A percentile compares a stretch with the other conserved stretches of the same genome.
These are phyloP conservation scores for Polia nebulosa DNA, from an alignment of 2,888 invertebrate genomes.

Conservation along the genomic window DNA sequence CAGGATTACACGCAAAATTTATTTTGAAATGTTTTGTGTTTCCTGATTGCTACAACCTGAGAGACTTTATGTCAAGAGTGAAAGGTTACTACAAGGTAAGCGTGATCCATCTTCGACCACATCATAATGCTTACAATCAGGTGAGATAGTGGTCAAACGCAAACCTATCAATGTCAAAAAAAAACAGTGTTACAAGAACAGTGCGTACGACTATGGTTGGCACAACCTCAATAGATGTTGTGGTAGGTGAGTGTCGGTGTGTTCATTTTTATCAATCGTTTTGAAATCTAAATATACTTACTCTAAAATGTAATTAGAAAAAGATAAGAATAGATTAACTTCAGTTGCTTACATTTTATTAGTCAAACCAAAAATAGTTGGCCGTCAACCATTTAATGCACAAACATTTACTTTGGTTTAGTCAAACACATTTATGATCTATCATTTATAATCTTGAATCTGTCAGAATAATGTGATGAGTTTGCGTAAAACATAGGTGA, in stretches of 20 bases:
- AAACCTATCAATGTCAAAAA: no score
- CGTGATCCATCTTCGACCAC: no score
- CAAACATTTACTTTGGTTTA: conserved; percentile 49
- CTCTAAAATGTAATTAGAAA: neutral
- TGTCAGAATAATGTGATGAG: conserved; percentile 4
- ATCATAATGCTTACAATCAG: no score
- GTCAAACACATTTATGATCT: conserved; percentile 28
- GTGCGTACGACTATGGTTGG: neutral
- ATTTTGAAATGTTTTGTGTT: neutral
- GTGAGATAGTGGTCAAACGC: no score
- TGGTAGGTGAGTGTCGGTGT: neutral
- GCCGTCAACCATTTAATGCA: conserved; percentile 35
- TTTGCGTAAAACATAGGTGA: neutral
- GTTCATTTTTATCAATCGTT: neutral
- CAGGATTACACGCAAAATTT: neutral
- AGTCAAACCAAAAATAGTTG: conserved; percentile 52
- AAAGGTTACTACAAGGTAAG: no score
- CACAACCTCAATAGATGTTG: conserved; percentile 5
- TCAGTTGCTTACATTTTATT: conserved; percentile 48
- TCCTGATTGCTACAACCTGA: no score
- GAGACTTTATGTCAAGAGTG: no score
- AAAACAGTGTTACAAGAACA: neutral
- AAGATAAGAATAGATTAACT: conserved; percentile 29
- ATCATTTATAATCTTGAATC: conserved; percentile 23
- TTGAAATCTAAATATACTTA: neutral